phyloP scores from a whole-genome alignment of 2,888 invertebrate genomes.

The Pristionchus exspectatus region DNA sequence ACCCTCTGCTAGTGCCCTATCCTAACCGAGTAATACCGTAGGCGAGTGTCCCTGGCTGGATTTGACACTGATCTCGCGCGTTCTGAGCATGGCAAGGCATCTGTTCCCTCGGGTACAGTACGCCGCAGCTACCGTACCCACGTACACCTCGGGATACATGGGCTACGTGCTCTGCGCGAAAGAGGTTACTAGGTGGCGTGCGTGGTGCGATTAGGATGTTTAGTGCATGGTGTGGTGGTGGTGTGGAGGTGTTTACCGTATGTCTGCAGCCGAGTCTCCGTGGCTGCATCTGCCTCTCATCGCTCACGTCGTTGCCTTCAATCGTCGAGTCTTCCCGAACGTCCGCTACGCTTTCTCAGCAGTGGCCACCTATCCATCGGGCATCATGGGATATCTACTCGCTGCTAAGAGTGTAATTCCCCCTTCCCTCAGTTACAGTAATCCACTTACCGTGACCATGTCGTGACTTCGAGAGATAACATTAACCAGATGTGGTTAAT shows the following conservation, averaged over 20 bases:
- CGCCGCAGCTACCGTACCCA: conserved; percentile 90
- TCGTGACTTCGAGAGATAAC: not conserved
- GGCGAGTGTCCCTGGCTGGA: conserved; percentile 88
- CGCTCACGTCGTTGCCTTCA: conserved; percentile 86
- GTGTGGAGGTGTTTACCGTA: conserved; percentile 14
- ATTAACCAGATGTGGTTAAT: not conserved
- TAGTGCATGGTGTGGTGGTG: conserved; percentile 36
- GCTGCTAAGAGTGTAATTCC: conserved; percentile 84
- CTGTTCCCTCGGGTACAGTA: conserved; percentile 89
- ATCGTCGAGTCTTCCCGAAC: conserved; percentile 87
- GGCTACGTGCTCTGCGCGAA: conserved; percentile 92
- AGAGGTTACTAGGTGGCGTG: conserved; percentile 79
- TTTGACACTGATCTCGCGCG: conserved; percentile 86
- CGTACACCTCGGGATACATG: conserved; percentile 96
- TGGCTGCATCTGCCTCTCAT: conserved; percentile 88
- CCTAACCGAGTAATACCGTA: conserved; percentile 65
- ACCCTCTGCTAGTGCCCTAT: not conserved
- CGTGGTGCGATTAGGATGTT: not conserved
- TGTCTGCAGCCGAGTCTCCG: conserved; percentile 84
- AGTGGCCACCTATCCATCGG: conserved; percentile 96
- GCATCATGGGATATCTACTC: conserved; percentile 95
- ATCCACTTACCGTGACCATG: not conserved
- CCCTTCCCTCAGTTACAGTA: not conserved
- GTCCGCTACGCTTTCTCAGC: conserved; percentile 89
- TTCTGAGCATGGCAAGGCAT: conserved; percentile 81